Percentiles rank a stretch among this genome's conserved stretches.
These are phyloP conservation scores for Somateria mollissima DNA, from an alignment of 2,797 vertebrate genomes.

Conservation along the genomic window DNA sequence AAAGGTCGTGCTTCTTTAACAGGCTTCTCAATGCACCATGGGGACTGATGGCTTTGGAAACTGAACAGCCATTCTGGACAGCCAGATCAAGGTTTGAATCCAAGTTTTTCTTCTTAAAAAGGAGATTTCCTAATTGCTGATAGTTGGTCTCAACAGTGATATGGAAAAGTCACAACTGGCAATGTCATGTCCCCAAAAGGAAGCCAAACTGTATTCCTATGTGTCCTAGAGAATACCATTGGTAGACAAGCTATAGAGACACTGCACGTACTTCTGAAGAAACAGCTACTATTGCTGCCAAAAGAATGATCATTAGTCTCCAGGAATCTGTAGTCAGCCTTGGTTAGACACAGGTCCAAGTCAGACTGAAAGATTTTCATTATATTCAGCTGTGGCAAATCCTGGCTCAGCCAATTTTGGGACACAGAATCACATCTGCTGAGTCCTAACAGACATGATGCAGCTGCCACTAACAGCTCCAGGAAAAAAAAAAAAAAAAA, in stretches of 20 bases:
- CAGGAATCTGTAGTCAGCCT: slow-evolving; percentile 36
- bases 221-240: not conserved
- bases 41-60: not conserved
- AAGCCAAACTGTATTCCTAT: not conserved
- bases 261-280: not conserved
- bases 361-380: slow-evolving; percentile 37
- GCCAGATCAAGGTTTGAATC: not conserved
- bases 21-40: not conserved
- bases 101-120: not conserved
- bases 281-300: not conserved
- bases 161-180: not conserved
- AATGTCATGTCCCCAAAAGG: not conserved
- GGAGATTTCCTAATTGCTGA: not conserved
- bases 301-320: not conserved
- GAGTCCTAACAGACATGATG: not conserved
- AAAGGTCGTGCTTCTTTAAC: not conserved
- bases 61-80: not conserved
- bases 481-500: not conserved
- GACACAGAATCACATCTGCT: slow-evolving; percentile 40
- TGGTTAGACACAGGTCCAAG: not conserved
- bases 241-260: not conserved
- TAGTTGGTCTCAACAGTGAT: not conserved
- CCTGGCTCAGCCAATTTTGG: slow-evolving; percentile 18
- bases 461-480: slow-evolving; percentile 17
- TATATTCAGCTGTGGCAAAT: slow-evolving; percentile 41